A percentile compares a stretch with the other conserved stretches of the same genome.
These are phyloP conservation scores for Rotaria macrura DNA, from an alignment of 2,888 invertebrate genomes.

Conservation along the genomic window DNA sequence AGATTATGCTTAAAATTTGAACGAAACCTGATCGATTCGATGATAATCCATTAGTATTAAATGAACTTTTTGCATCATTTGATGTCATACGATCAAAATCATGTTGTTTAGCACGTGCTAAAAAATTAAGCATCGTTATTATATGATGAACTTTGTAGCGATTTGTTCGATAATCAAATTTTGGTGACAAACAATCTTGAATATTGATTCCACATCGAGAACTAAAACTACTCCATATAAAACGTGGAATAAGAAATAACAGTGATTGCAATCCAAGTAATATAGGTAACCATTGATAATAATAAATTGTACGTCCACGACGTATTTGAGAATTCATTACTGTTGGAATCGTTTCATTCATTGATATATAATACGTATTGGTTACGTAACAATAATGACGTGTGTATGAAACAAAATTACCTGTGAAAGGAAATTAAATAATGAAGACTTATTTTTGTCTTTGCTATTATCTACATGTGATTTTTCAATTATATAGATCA, in stretches of 20 bases:
- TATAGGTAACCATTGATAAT: constrained; percentile 10
- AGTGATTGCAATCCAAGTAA: not conserved
- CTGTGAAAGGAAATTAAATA: not conserved
- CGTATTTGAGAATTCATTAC: not conserved
- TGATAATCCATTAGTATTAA: not conserved
- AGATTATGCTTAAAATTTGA: not conserved
- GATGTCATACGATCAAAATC: constrained; percentile 13
- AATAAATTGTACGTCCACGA: not conserved
- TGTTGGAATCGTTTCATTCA: not conserved
- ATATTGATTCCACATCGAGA: constrained; percentile 9
- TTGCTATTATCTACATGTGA: no score
- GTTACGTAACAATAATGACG: constrained; percentile 1
- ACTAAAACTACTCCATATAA: not conserved
- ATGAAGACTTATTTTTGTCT: no score
- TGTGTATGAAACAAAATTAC: constrained; percentile 15
- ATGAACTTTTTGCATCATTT: not conserved
- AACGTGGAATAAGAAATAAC: not conserved
- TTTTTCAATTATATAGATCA: no score
- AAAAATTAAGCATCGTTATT: not conserved
- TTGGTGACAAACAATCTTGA: not conserved
- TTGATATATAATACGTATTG: constrained; percentile 7
- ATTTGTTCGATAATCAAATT: constrained; percentile 2
- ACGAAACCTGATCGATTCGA: not conserved
- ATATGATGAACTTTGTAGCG: constrained; percentile 14
- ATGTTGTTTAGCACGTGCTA: not conserved